These are phyloP conservation scores for Megalurothrips usitatus DNA, from an alignment of 2,888 invertebrate genomes.

Conservation along the genomic window DNA sequence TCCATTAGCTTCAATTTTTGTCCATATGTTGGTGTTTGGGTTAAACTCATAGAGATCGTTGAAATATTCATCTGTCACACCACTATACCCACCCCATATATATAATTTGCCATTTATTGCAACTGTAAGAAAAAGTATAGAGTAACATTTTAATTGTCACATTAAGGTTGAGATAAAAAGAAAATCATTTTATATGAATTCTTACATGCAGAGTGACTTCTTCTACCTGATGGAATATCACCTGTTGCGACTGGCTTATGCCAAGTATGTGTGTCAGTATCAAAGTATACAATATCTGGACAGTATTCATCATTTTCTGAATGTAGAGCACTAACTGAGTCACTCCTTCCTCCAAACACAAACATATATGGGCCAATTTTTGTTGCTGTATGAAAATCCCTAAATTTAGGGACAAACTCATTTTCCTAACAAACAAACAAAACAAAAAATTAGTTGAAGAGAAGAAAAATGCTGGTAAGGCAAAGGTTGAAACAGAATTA, in stretches of 20 bases:
- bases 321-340: conserved; percentile 60
- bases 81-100: conserved; percentile 88
- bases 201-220: conserved; percentile 90
- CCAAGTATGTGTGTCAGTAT: conserved; percentile 69
- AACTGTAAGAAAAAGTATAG: conserved; percentile 56
- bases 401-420: conserved; percentile 46
- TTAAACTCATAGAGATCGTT: conserved; percentile 77
- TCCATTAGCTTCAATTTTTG: conserved; percentile 55
- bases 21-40: conserved; percentile 59
- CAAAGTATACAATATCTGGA: conserved; percentile 68
- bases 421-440: no score
- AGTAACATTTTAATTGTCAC: not conserved
- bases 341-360: conserved; percentile 84
- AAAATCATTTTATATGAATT: conserved; percentile 33
- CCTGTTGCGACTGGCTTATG: conserved; percentile 57
- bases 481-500: conserved; percentile 36
- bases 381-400: conserved; percentile 87
- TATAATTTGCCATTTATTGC: conserved; percentile 70
- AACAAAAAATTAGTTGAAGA: no score
- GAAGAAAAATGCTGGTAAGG: no score
- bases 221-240: conserved; percentile 67
- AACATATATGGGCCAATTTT: conserved; percentile 75
- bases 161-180: conserved; percentile 31
- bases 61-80: conserved; percentile 68
- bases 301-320: conserved; percentile 71